Base-by-base conservation (phyloP, 2,797 vertebrate genomes). In the Tinamus major region DNA sequence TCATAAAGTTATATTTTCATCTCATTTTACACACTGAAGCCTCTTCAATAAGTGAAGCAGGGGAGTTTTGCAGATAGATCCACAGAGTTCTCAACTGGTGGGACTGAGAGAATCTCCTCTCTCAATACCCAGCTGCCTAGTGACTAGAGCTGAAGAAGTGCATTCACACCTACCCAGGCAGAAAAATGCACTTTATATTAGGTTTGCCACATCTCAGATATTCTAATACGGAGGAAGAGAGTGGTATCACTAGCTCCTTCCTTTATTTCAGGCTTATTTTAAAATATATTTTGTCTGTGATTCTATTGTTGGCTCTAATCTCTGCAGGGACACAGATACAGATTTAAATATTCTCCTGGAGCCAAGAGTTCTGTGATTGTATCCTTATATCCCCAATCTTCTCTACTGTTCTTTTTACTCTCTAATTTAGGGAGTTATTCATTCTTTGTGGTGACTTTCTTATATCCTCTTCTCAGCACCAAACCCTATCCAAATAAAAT, bases 221-320 rank as follows among this genome's bases (percentile, higher is more conserved):
- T 24, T 82, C 42, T 72, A 6, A 82, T 92, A 89, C 67, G 0
- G 35, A 82, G 48, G 85, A 87, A 91, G 85, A 10, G 5, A 79
- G 12, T 27, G 27, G 17, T 86, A 84, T 72, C 59, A 27, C 18
- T 41, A 79, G 7, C 26, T 89, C 3, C 0, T 67, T 9, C n/a
- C 6, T 82, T 81, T 93, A 51, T 84, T 92, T 27, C 20, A 59
- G 33, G 5, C 16, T 63, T 59, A 65, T 67, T 94, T 90, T 53
- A 15, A 84, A 93, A 82, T 88, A 7, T 65, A 59, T 75, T 62
- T 69, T 9, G 15, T 63, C 31, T 88, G 46, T 76, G 39, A 39
- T 84, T 18, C 55, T 76, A 59, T 59, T 91, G 18, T 90, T 48
- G 29, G 14, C 67, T 33, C 4, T 84, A 69, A 86, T 81, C 46